These are phyloP conservation scores for Cybosia mesomella DNA, from an alignment of 2,888 invertebrate genomes.

Conservation along the genomic window DNA sequence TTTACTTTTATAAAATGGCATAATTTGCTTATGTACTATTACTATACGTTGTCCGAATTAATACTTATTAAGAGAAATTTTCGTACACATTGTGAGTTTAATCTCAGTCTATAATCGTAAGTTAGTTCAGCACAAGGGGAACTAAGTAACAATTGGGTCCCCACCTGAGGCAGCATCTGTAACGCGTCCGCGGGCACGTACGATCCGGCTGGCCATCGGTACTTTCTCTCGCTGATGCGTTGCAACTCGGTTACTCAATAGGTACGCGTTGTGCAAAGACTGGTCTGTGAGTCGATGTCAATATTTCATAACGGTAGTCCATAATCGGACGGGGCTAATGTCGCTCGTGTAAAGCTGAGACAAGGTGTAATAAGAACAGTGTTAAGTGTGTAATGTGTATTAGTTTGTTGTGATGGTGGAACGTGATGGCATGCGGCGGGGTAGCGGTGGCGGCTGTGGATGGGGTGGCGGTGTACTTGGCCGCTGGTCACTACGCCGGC, in stretches of 20 bases:
- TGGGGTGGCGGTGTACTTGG: constrained; percentile 82
- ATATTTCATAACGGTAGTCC: constrained; percentile 72
- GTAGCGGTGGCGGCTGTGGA: constrained; percentile 77
- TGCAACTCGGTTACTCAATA: constrained; percentile 77
- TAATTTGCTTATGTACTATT: constrained; percentile 40
- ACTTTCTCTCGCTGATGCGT: constrained; percentile 83
- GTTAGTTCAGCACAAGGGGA: constrained; percentile 57
- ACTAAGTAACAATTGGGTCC: constrained; percentile 56
- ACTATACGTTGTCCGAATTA: constrained; percentile 19
- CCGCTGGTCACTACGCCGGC: constrained; percentile 90
- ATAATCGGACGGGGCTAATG: constrained; percentile 58
- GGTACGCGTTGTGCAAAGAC: constrained; percentile 72
- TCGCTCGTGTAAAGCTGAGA: constrained; percentile 60
- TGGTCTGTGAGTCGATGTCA: constrained; percentile 59
- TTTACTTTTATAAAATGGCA: constrained; percentile 58
- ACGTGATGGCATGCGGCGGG: constrained; percentile 78
- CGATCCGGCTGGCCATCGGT: constrained; percentile 66
- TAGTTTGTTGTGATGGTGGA: constrained; percentile 77
- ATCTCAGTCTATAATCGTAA: constrained; percentile 26
- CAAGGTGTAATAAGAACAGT: constrained; percentile 43
- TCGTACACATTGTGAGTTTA: constrained; percentile 27
- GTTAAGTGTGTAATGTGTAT: constrained; percentile 70
- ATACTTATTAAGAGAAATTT: constrained; percentile 19
- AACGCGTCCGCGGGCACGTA: constrained; percentile 62
- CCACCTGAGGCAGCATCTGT: constrained; percentile 73